Percentiles rank a stretch among this genome's conserved stretches.
Conservation (phyloP, 2,888 invertebrate genomes). For the Drosophila yooni region DNA sequence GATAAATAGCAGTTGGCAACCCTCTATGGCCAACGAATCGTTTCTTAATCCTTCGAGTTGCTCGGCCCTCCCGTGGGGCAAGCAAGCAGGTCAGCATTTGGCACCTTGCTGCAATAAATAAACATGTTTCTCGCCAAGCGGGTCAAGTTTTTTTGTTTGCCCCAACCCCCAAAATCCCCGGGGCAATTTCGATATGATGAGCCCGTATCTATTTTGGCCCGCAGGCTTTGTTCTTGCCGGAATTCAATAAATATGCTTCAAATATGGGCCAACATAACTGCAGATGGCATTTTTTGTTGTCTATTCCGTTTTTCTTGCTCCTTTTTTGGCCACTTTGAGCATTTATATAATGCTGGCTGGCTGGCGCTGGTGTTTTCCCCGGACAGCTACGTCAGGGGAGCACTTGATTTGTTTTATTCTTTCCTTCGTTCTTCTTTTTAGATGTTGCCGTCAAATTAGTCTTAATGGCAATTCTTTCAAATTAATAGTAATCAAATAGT, state of each 20-base stretch:
- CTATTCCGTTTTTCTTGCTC: background rate
- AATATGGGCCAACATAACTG: slow-evolving; percentile 46
- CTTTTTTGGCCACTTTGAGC: slow-evolving; percentile 19
- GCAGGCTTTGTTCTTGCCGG: slow-evolving; percentile 35
- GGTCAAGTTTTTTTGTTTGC: slow-evolving; percentile 35
- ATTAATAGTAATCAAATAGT: slow-evolving; percentile 24
- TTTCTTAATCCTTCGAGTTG: slow-evolving; percentile 24
- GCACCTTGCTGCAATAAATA: slow-evolving; percentile 79
- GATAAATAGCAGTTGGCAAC: slow-evolving; percentile 59
- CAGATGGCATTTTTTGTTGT: slow-evolving; percentile 24
- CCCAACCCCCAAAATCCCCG: background rate
- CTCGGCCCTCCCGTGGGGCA: slow-evolving; percentile 31
- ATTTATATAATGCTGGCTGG: slow-evolving; percentile 37
- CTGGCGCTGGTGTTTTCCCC: slow-evolving; percentile 31
- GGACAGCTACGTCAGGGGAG: slow-evolving; percentile 54
- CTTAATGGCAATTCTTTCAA: slow-evolving; percentile 47
- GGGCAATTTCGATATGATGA: slow-evolving; percentile 26
- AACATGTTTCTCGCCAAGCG: slow-evolving; percentile 50
- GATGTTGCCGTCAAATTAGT: slow-evolving; percentile 60
- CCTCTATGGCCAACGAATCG: slow-evolving; percentile 21
- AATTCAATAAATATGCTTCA: slow-evolving; percentile 75
- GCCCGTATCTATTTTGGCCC: slow-evolving; percentile 47
- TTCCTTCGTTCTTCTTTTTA: slow-evolving; percentile 11
- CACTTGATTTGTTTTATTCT: slow-evolving; percentile 36
- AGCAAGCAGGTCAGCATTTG: slow-evolving; percentile 63